A percentile compares a stretch with the other conserved stretches of the same genome.
phyloP scores from a whole-genome alignment of 2,113 vertebrate species.

The Spermophilus dauricus region DNA sequence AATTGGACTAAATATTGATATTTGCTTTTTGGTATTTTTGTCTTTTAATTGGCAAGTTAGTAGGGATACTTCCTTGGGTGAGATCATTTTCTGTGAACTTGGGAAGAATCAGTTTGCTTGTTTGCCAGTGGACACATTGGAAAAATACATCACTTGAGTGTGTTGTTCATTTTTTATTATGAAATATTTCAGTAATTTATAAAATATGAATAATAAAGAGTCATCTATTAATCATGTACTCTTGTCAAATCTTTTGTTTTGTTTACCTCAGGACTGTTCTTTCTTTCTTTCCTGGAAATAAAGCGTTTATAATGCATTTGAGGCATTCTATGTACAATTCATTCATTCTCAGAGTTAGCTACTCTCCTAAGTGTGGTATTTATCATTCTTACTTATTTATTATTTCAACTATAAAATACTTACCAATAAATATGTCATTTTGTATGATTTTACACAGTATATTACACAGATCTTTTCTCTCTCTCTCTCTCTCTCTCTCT shows the following conservation, averaged over 20 bases:
- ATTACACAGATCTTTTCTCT: not conserved
- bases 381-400: conserved; percentile 11
- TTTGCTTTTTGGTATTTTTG: conserved; percentile 74
- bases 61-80: conserved; percentile 62
- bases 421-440: not conserved
- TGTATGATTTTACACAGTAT: conserved; percentile 22
- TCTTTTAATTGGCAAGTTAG: conserved; percentile 70
- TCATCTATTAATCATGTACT: not conserved
- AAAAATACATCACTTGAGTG: conserved; percentile 47
- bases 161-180: conserved; percentile 61
- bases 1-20: conserved; percentile 73
- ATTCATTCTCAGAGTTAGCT: not conserved
- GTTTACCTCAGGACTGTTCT: not conserved
- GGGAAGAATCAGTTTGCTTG: conserved; percentile 47
- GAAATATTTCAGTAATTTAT: conserved; percentile 42
- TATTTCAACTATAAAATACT: conserved; percentile 22
- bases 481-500: too few species aligned
- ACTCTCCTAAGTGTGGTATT: not conserved
- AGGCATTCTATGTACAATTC: not conserved
- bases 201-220: conserved; percentile 44
- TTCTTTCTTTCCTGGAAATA: conserved; percentile 10
- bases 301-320: not conserved
- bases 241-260: conserved; percentile 32
- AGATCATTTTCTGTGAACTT: conserved; percentile 73
- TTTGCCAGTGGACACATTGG: conserved; percentile 43